phyloP scores from a whole-genome alignment of 2,797 vertebrate genomes.

The Lacerta agilis region DNA sequence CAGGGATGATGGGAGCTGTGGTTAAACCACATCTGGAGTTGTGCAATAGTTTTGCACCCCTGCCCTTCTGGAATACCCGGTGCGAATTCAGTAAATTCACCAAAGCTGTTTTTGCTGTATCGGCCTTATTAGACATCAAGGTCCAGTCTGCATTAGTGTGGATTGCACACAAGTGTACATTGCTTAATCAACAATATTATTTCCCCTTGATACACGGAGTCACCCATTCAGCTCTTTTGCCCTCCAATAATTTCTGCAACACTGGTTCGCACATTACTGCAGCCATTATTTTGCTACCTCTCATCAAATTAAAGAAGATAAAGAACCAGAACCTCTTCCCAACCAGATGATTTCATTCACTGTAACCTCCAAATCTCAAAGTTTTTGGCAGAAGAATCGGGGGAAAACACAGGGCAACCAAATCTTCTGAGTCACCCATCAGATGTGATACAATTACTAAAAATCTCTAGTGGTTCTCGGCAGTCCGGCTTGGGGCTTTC shows the following conservation, averaged over 20 bases:
- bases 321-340: neutral
- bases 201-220: neutral
- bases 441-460: conserved; percentile 29
- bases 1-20: too few species aligned
- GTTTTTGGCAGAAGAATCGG: conserved; percentile 27
- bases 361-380: conserved; percentile 11
- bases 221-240: neutral
- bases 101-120: neutral
- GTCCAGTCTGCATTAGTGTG: too few species aligned
- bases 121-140: neutral
- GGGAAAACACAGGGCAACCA: neutral
- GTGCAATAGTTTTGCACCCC: too few species aligned
- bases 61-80: neutral
- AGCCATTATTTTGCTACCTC: neutral
- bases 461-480: conserved; percentile 8
- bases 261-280: neutral
- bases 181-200: neutral
- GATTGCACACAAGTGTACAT: neutral
- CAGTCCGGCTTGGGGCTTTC: conserved; percentile 14
- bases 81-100: neutral
- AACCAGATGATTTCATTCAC: neutral
- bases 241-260: neutral
- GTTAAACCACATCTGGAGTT: too few species aligned
- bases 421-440: conserved; percentile 42
- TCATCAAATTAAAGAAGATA: neutral